Base-by-base conservation (phyloP, 2,797 vertebrate genomes). In the Lemur catta region DNA sequence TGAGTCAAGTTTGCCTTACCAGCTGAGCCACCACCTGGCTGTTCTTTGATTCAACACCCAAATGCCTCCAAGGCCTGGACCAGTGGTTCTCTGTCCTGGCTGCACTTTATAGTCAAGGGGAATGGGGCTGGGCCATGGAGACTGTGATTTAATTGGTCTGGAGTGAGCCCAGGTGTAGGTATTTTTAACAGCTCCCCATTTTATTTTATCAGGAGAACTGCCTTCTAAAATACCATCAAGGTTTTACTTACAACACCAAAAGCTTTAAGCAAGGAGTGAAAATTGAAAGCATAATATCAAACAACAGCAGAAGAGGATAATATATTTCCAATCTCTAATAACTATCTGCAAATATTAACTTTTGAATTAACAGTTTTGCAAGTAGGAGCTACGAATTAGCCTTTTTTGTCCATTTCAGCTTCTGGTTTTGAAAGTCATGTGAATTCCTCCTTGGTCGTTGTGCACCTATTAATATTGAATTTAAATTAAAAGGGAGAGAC, bases 241-340 rank as follows among this genome's bases (percentile, higher is more conserved):
- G 6, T 95, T 96, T 96, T 95, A 52, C 84, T 30, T 87, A 72
- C 12, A 87, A 95, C 35, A 67, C 61, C 43, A 4, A 84, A 94
- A 96, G 18, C 24, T 88, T 79, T 81, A 95, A 93, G 76, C 46
- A 93, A 93, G 69, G 65, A 90, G 46, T 88, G 76, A 93, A 95
- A 89, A 84, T 52, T 65, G 18, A 84, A 91, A 93, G n/a, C 61
- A 63, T 59, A 57, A 84, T 86, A 86, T 82, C 41, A 93, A 86
- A 94, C 20, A 74, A 71, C 22, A 71, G 8, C 69, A 22, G 30
- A 76, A 91, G n/a, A 80, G 18, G n/a, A 41, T 86, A 93, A 91
- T 80, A 43, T 28, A 85, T 4, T 67, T 41, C 14, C 22, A 61
- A 18, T n/a, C 10, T 86, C 63, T 94, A 48, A 67, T 91, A 91